Evolutionary conservation across 1,140 invertebrate genomes (phyloP).

Genomic region (Octopus bimaculoides): DNA sequence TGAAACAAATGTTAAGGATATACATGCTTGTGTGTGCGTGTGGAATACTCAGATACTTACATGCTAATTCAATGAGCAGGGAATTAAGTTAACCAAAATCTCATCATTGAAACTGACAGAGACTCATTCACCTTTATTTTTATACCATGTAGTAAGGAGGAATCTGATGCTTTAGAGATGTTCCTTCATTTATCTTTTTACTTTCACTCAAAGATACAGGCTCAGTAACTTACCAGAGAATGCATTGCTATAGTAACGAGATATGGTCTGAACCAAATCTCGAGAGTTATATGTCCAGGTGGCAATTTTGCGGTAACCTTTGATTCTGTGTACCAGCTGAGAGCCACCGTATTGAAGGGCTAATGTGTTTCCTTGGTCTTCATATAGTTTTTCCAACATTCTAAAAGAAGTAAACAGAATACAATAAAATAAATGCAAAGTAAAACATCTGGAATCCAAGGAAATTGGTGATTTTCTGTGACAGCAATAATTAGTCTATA

Average conservation of each 20-base stretch:
- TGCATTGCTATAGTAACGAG: constrained; percentile 97
- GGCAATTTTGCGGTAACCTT: constrained; percentile 80
- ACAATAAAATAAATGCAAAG: not conserved
- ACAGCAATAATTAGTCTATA: too few species aligned
- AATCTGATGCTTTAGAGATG: not conserved
- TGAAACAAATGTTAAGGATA: too few species aligned
- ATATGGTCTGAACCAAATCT: constrained; percentile 98
- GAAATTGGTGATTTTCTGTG: too few species aligned
- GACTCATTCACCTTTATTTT: too few species aligned
- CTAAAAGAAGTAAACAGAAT: constrained; percentile 51
- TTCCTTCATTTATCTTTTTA: not conserved
- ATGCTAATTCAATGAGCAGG: too few species aligned
- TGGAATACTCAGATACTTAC: too few species aligned
- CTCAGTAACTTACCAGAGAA: constrained; percentile 71
- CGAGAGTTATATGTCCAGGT: constrained; percentile 97
- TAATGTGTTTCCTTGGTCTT: constrained; percentile 97
- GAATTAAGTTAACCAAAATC: too few species aligned
- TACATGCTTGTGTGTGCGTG: too few species aligned
- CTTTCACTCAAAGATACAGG: not conserved
- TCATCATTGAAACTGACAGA: too few species aligned
- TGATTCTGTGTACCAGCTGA: constrained; percentile 92
- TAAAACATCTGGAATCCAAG: too few species aligned
- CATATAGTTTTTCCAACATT: constrained; percentile 94
- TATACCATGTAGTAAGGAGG: not conserved
- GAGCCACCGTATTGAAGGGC: constrained; percentile 98